phyloP scores from a whole-genome alignment of 1,140 invertebrate genomes.

The Zophobas atratus region DNA sequence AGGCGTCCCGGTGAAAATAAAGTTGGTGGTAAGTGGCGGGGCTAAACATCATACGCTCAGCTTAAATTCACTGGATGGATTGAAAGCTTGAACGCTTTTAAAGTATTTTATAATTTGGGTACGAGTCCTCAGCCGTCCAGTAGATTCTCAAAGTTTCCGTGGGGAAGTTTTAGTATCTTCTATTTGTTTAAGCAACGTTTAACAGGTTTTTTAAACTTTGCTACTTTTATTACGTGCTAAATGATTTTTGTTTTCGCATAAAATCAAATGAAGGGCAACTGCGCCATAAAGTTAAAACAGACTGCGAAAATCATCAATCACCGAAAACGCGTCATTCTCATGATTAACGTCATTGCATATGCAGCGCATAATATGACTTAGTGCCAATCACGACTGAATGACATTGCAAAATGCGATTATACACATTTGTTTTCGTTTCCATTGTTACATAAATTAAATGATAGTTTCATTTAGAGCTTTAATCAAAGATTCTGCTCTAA shows the following conservation, averaged over 20 bases:
- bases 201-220: constrained; percentile 15
- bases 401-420: not conserved
- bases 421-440: not conserved
- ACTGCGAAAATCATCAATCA: not conserved
- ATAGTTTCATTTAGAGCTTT: constrained; percentile 14
- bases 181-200: constrained; percentile 34
- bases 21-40: constrained; percentile 29
- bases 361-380: no score
- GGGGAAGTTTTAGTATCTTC: constrained; percentile 1
- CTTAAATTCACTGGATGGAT: constrained; percentile 11
- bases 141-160: constrained; percentile 2
- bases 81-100: constrained; percentile 4
- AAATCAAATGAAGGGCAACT: not conserved
- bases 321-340: not conserved
- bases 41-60: constrained; percentile 21
- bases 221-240: constrained; percentile 23
- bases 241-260: constrained; percentile 4
- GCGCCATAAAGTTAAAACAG: constrained; percentile 6
- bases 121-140: not conserved
- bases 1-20: constrained; percentile 2
- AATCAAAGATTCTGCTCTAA: constrained; percentile 20
- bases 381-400: not conserved
- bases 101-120: constrained; percentile 38
- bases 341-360: not conserved
- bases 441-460: not conserved